Conservation (phyloP, 2,888 invertebrate species). For the Cephus runcator region DNA sequence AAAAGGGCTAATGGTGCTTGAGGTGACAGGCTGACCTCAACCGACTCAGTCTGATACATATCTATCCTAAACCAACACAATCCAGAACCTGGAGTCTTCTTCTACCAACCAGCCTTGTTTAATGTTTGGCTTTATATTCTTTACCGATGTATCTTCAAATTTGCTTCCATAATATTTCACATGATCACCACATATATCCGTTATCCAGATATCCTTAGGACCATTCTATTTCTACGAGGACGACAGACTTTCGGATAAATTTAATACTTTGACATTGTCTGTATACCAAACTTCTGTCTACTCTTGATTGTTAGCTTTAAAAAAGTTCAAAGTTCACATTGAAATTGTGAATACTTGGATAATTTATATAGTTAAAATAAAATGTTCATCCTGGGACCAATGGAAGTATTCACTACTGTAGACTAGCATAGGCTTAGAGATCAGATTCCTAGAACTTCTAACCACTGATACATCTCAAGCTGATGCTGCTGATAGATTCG, state of each 20-base stretch:
- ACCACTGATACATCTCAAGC: neutral
- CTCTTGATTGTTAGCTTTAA: neutral
- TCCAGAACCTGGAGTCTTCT: slow-evolving; percentile 34
- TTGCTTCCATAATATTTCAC: slow-evolving; percentile 7
- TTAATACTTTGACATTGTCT: neutral
- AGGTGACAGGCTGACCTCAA: slow-evolving; percentile 61
- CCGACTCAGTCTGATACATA: slow-evolving; percentile 57
- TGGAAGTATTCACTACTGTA: neutral
- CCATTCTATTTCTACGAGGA: neutral
- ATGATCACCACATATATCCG: neutral
- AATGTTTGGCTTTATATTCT: slow-evolving; percentile 47
- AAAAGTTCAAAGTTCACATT: neutral
- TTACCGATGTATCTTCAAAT: slow-evolving; percentile 18
- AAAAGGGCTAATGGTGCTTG: slow-evolving; percentile 61
- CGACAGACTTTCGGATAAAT: neutral
- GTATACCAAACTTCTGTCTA: neutral
- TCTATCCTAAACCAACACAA: slow-evolving; percentile 64
- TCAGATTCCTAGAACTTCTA: neutral
- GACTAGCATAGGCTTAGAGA: neutral
- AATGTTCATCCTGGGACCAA: neutral
- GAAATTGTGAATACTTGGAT: neutral
- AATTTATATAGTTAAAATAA: neutral
- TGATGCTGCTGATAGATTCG: neutral
- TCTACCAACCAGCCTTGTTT: slow-evolving; percentile 29
- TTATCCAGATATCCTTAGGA: neutral